Conservation (phyloP, 2,113 vertebrate genomes). For the Colius striatus region DNA sequence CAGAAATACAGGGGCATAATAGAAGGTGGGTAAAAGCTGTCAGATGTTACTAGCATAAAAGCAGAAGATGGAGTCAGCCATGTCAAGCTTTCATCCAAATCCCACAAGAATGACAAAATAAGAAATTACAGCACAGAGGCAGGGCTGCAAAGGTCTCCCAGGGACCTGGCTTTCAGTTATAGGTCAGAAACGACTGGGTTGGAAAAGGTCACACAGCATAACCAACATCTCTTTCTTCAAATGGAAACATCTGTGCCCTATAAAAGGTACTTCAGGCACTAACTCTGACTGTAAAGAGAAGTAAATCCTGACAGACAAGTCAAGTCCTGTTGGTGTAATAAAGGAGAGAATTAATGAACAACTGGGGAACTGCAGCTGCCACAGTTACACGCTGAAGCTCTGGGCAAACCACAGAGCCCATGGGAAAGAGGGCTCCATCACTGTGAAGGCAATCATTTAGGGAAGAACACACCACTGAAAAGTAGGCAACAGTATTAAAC, state of each 20-base stretch:
- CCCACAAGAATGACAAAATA: slow-evolving; percentile 45
- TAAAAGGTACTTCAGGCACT: slow-evolving; percentile 44
- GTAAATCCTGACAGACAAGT: slow-evolving; percentile 54
- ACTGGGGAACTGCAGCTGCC: slow-evolving; percentile 4
- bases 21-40: slow-evolving; percentile 35
- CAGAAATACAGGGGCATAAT: not conserved
- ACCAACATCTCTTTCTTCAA: slow-evolving; percentile 20
- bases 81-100: slow-evolving; percentile 31
- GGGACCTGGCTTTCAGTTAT: slow-evolving; percentile 39
- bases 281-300: slow-evolving; percentile 11
- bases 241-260: slow-evolving; percentile 58
- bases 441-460: not conserved
- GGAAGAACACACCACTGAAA: not conserved
- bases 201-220: slow-evolving; percentile 49
- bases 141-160: slow-evolving; percentile 27
- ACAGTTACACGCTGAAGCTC: not conserved
- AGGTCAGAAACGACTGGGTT: slow-evolving; percentile 36
- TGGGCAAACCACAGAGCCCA: not conserved
- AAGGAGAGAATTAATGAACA: slow-evolving; percentile 50
- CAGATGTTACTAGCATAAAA: slow-evolving; percentile 21
- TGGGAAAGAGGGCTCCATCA: not conserved
- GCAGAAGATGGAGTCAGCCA: not conserved
- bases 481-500: not conserved
- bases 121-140: slow-evolving; percentile 33
- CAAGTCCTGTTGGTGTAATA: slow-evolving; percentile 26